Base-by-base conservation (phyloP, 2,888 invertebrate genomes). In the Pardosa pseudoannulata region DNA sequence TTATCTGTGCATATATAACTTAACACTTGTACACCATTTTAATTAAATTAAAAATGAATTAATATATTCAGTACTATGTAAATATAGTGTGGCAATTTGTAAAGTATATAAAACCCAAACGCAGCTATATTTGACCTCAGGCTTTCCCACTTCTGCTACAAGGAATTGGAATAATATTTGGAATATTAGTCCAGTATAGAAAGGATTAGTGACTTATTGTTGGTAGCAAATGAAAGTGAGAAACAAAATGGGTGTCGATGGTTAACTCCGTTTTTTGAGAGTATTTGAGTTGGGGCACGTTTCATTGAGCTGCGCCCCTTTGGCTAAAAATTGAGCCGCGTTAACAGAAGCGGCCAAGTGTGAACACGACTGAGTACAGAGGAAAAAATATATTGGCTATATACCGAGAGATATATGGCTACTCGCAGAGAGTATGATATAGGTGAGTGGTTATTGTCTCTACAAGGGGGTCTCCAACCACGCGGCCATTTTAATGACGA, bases 401-500 rank as follows among this genome's bases (percentile, higher is more conserved):
- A 41, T 31, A 73, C 56, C 3, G 23, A 56, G 56, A 56, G 23
- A 56, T 56, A 73, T 62, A 73, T 73, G 62, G 19, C 73, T 36
- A 62, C 73, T 56, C 56, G 28, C 28, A 32, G 29, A 65, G 29
- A 29, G 65, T 65, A 65, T 82, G 82, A 82, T 82, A 72, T 82
- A 82, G 76, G 82, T 82, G 76, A 82, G 82, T 71, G 64, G 82
- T 76, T 82, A 82, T 82, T 76, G 82, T 82, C 75, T 76, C 70
- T 56, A 74, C 64, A 70, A 70, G 75, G 41, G 75, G 41, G 31
- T 41, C 39, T 71, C 71, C 76, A 82, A 80, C 82, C 82, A 76
- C 82, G 82, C 82, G 82, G 71, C 64, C 76, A 82, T 82, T 82
- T 82, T 82, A 82, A 82, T 82, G 82, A 82, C 82, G 65, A 76